Evolutionary conservation across 2,797 vertebrate genomes (phyloP), one percentile per base, ranked within the genome.

Genomic region (Smutsia temminckii): DNA sequence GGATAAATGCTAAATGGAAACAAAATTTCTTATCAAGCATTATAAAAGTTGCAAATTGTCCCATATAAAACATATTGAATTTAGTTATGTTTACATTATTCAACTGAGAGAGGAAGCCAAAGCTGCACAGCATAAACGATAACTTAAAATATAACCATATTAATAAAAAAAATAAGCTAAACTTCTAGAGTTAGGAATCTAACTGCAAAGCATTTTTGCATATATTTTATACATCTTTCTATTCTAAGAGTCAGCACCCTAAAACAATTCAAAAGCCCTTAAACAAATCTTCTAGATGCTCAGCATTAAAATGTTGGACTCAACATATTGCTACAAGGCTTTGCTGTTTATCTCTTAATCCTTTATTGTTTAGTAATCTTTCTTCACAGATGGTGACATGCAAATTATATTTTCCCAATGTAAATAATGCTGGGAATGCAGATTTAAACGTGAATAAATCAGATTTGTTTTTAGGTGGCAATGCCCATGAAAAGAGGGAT

Each of bases 291-390:
- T 93, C 86, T 23, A 87, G 89, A 74, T 32, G 92, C 64, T 93
- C 89, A 96, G 84, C 85, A 94, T 94, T 97, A 96, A 95, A 93
- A 98, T 93, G 95, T 95, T 97, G 94, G 91, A 93, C 81, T 97
- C 57, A 27, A 53, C 25, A 42, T 94, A 96, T 91, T 90, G 87
- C 91, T 96, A 93, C 53, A 90, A 96, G 94, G 87, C 92, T 96
- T 95, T 95, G 75, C 69, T 96, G 74, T 97, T 97, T 97, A 94
- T 97, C 96, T 97, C 94, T 96, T 74, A 92, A 96, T 96, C 93
- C 95, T 97, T 97, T 96, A 97, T 97, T 93, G 96, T 97, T 97
- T 97, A 97, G 98, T 98, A 97, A 97, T 97, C 91, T 97, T 97
- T 96, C 84, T 97, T 97, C 96, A 90, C 97, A 98, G 98, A 98